phyloP scores from a whole-genome alignment of 1,140 invertebrate genomes.

The Drosophila cardini region DNA sequence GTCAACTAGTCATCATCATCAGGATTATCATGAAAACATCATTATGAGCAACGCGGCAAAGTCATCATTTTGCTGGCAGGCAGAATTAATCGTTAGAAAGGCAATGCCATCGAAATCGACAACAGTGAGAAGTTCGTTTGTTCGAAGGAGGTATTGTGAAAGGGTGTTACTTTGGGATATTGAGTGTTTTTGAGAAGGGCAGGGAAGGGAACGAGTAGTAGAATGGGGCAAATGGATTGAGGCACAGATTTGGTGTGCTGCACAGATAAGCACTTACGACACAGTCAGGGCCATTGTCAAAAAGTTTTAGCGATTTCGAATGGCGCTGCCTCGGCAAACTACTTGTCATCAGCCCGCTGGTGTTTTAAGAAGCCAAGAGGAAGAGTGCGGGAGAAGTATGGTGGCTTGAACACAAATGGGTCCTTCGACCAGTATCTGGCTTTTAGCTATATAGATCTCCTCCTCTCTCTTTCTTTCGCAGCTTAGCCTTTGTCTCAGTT shows the following conservation, averaged over 20 bases:
- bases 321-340: slow-evolving; percentile 48
- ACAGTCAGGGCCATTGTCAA: slow-evolving; percentile 53
- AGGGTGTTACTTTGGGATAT: not conserved
- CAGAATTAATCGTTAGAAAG: slow-evolving; percentile 46
- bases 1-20: slow-evolving; percentile 26
- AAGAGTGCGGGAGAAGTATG: not conserved
- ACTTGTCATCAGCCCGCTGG: slow-evolving; percentile 42
- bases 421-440: slow-evolving; percentile 25
- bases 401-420: slow-evolving; percentile 7
- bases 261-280: slow-evolving; percentile 52
- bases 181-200: slow-evolving; percentile 2
- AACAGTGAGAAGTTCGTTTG: slow-evolving; percentile 13
- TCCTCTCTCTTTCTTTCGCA: slow-evolving; percentile 8
- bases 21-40: not conserved
- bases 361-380: not conserved
- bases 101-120: slow-evolving; percentile 34
- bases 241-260: slow-evolving; percentile 46
- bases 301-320: slow-evolving; percentile 63
- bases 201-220: not conserved
- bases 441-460: slow-evolving; percentile 6
- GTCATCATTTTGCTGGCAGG: slow-evolving; percentile 34
- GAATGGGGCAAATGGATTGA: slow-evolving; percentile 49
- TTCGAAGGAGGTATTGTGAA: not conserved
- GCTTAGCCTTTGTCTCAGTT: slow-evolving; percentile 59
- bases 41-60: not conserved